These are phyloP conservation scores for Xenopus tropicalis DNA, from an alignment of 2,113 vertebrate genomes.

Conservation along the genomic window UCB_Xtro_10.0 CM004446.2:102282001-102282500, in stretches of 20 bases:
- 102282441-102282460: too few species aligned
- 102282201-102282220: conserved; percentile 32
- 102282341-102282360: conserved; percentile 1
- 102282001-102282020: background rate
- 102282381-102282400: too few species aligned
- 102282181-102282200: conserved; percentile 34
- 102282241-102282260: conserved; percentile 32
- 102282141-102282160: too few species aligned
- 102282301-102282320: conserved; percentile 25
- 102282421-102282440: too few species aligned
- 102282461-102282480: too few species aligned
- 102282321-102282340: conserved; percentile 28
- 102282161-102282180: conserved; percentile 1
- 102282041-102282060: background rate
- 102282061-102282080: conserved; percentile 18
- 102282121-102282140: conserved; percentile 1
- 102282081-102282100: conserved; percentile 20
- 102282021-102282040: too few species aligned
- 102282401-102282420: too few species aligned
- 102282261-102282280: conserved; percentile 11
- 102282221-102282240: conserved; percentile 22
- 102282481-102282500: too few species aligned
- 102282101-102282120: background rate
- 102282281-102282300: conserved; percentile 41
- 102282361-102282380: conserved; percentile 1